Base-by-base conservation (phyloP, 2,888 invertebrate species). In the Sminthurides aquaticus region DNA sequence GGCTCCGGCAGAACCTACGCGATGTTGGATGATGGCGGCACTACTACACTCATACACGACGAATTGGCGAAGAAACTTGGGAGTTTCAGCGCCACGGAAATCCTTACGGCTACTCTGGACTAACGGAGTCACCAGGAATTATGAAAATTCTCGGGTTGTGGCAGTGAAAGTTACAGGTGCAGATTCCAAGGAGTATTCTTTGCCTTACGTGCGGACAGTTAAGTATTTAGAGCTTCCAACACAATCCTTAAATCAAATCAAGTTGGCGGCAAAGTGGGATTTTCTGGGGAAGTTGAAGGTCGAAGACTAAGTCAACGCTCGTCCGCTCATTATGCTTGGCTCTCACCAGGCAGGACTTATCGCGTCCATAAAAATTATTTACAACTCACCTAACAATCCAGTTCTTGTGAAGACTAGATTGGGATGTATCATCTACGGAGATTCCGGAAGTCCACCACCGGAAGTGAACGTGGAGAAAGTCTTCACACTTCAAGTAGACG, bases 341-440 rank as follows among this genome's bases (percentile, higher is more conserved):
- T 20, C 22, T 15, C 65, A 69, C 20, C 24, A 69, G n/a, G 18
- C n/a, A 18, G 28, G 62, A 5, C 26, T 69, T 20, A 59, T 57
- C 1, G 15, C 43, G 1, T 20, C 62, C 1, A 15, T 25, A 0
- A 26, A 57, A 43, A 22, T 63, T 15, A 27, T 25, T 1, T 22
- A 56, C 8, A 60, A 57, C n/a, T 60, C 68, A 11, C 1, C 1
- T 3, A 48, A 57, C n/a, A 59, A 59, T 52, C 67, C 66, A 3
- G 27, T 64, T 8, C 28, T 57, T 1, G 52, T 52, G 0, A 15
- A 25, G 22, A 64, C 64, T 0, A 34, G 27, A 26, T 28, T 69
- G 11, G 67, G 69, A 24, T 67, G 67, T 64, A 49, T 57, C 3
- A 1, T 67, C 3, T 34, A 49, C 28, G 69, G 67, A 27, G 59